Evolutionary conservation across 1,140 invertebrate genomes (phyloP).

Genomic region (Drosophila tsacasi): DNA sequence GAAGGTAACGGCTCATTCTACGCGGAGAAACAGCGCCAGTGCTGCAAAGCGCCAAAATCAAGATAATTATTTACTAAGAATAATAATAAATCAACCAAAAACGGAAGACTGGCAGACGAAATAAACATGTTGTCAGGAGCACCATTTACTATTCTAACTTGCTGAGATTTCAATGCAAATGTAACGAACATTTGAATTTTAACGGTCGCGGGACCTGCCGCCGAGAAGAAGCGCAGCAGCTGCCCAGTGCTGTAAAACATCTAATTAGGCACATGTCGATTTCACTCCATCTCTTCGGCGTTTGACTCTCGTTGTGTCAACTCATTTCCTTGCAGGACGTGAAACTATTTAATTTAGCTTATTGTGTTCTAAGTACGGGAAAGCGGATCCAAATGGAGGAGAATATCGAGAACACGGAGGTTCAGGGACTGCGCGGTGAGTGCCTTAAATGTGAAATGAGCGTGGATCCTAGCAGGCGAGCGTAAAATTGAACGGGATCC

Average conservation of each 20-base stretch:
- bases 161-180: background rate
- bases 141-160: background rate
- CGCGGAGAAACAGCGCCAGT: background rate
- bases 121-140: background rate
- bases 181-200: background rate
- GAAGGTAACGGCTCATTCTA: slow-evolving; percentile 7
- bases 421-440: slow-evolving; percentile 36
- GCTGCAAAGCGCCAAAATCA: slow-evolving; percentile 4
- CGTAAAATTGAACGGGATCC: background rate
- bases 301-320: slow-evolving; percentile 2
- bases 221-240: slow-evolving; percentile 3
- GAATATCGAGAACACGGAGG: slow-evolving; percentile 31
- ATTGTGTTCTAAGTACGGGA: background rate
- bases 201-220: slow-evolving; percentile 10
- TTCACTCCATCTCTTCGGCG: slow-evolving; percentile 8
- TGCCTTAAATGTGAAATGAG: slow-evolving; percentile 3
- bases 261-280: slow-evolving; percentile 18
- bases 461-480: background rate
- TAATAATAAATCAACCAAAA: background rate
- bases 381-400: slow-evolving; percentile 36
- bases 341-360: background rate
- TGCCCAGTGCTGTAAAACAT: slow-evolving; percentile 13
- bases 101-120: accelerated
- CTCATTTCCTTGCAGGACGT: slow-evolving; percentile 13
- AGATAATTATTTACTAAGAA: background rate